phyloP scores from a whole-genome alignment of 2,797 vertebrate genomes.

The Falco naumanni region DNA sequence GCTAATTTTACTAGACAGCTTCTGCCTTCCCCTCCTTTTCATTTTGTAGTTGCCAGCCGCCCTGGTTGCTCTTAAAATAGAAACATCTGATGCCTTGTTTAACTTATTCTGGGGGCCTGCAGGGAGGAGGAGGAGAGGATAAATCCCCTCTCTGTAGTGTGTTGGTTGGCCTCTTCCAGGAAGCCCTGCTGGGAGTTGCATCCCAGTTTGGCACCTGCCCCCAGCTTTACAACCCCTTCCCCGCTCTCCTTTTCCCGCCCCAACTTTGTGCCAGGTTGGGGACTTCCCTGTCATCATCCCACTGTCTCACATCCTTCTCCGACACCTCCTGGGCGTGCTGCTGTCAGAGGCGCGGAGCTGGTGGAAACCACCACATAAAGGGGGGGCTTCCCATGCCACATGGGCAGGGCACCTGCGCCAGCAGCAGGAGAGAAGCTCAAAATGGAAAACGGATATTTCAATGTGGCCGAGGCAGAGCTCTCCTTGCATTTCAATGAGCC shows the following conservation, averaged over 20 bases:
- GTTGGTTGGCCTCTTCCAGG: not conserved
- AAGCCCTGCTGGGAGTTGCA: not conserved
- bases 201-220: not conserved
- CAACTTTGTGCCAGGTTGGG: not conserved
- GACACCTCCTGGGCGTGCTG: fast-evolving
- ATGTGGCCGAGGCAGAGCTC: not conserved
- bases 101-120: constrained; percentile 2
- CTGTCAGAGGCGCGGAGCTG: fast-evolving
- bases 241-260: not conserved
- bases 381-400: fast-evolving
- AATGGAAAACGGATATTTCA: not conserved
- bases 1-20: constrained; percentile 63
- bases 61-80: constrained; percentile 59
- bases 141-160: not conserved
- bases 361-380: fast-evolving
- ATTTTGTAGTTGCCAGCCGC: constrained; percentile 60
- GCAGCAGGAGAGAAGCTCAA: fast-evolving
- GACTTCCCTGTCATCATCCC: not conserved
- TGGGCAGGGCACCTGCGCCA: not conserved
- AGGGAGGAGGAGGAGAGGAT: constrained; percentile 2
- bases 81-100: constrained; percentile 42
- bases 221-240: not conserved
- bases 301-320: not conserved
- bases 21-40: constrained; percentile 43
- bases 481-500: constrained; percentile 36